Evolutionary conservation across 2,888 invertebrate species (phyloP).

Genomic region (Clitarchus hookeri): DNA sequence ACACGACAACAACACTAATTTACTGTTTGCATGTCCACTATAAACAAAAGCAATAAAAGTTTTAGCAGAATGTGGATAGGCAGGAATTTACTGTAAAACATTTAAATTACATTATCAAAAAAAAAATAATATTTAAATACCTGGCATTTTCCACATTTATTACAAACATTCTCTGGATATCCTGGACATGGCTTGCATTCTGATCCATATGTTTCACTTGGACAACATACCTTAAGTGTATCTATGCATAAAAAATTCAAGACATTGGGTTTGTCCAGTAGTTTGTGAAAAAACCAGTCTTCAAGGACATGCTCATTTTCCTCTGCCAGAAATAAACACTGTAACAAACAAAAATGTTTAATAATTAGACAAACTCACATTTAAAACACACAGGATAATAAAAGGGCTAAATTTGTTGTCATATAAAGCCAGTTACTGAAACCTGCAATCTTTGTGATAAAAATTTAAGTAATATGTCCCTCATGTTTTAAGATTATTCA

Average conservation of each 20-base stretch:
- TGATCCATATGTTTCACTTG: conserved; percentile 79
- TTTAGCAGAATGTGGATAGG: no score
- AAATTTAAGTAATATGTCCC: no score
- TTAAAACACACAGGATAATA: no score
- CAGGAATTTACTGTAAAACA: no score
- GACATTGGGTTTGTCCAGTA: conserved; percentile 64
- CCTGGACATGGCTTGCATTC: conserved; percentile 81
- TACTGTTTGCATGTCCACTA: no score
- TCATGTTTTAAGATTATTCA: no score
- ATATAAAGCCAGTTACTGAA: no score
- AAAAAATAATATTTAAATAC: conserved; percentile 47
- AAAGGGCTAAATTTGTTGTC: no score
- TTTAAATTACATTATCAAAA: conserved; percentile 7
- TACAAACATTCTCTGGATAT: conserved; percentile 74
- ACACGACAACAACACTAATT: no score
- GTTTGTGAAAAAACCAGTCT: conserved; percentile 84
- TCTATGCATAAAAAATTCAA: conserved; percentile 80
- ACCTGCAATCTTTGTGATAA: no score
- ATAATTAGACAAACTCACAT: not conserved
- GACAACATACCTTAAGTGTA: conserved; percentile 79
- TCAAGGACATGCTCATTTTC: conserved; percentile 81
- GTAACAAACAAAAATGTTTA: conserved; percentile 46
- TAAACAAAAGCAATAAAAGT: no score
- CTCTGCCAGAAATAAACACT: conserved; percentile 85
- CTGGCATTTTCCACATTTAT: conserved; percentile 78